Evolutionary conservation across 2,797 vertebrate genomes (phyloP).

Genomic region (Chaetodon trifasciatus): DNA sequence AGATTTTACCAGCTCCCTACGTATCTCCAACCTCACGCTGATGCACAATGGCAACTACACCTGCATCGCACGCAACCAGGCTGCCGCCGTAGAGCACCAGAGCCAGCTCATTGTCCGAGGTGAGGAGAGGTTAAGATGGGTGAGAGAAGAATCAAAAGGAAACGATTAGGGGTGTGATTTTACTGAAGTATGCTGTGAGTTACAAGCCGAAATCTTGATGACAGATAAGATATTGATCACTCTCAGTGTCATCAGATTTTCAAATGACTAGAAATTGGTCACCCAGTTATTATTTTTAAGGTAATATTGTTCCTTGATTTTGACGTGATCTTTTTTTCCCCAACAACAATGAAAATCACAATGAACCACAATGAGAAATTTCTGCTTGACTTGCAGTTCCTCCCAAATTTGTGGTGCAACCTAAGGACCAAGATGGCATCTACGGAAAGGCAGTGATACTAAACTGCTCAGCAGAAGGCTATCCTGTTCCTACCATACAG

Average conservation of each 20-base stretch:
- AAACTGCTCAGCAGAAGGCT: constrained; percentile 97
- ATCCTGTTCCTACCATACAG: constrained; percentile 96
- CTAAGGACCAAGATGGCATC: constrained; percentile 97
- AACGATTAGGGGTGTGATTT: not conserved
- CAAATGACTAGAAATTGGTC: not conserved
- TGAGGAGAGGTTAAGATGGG: constrained; percentile 66
- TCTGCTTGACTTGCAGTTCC: constrained; percentile 87
- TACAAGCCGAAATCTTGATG: no score
- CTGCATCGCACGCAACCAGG: constrained; percentile 96
- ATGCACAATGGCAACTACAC: constrained; percentile 99
- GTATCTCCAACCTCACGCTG: constrained; percentile 96
- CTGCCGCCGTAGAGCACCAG: constrained; percentile 95
- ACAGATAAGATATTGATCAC: not conserved
- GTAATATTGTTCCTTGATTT: constrained; percentile 1
- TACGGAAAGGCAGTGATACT: constrained; percentile 97
- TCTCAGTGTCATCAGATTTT: not conserved
- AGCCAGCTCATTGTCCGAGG: constrained; percentile 98
- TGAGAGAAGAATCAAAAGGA: not conserved
- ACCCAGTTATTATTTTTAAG: not conserved
- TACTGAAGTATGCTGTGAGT: not conserved
- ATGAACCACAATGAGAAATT: not conserved
- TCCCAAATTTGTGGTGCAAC: constrained; percentile 97
- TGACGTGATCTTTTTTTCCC: not conserved
- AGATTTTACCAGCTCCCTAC: constrained; percentile 97
- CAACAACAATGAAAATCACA: not conserved